Evolutionary conservation across 2,888 invertebrate species (phyloP), one percentile per base, ranked within the genome.

Genomic region (Cephus runcator): DNA sequence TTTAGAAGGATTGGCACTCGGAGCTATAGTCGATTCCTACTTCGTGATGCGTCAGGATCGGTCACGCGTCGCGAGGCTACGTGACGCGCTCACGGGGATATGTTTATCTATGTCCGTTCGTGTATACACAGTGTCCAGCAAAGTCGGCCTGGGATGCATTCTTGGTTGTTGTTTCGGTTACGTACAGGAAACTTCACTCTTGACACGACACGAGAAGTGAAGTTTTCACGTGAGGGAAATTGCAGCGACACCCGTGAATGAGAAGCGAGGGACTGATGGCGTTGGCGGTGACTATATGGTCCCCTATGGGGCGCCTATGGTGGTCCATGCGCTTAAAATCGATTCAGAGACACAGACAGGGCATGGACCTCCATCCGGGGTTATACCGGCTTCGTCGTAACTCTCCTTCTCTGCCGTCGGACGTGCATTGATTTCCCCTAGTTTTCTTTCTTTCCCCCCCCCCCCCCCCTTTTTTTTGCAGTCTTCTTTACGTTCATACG

Each of bases 251-350:
- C 56, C 56, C 12, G 12, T 56, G 56, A 56, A 56, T 56, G 56
- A 23, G 56, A 56, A 56, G 56, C 56, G 56, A 56, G 56, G 56
- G 23, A 56, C 56, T 56, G 56, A 56, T 56, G 56, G 23, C 56
- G 23, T 15, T 56, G 23, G 56, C 23, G 23, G 56, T 56, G 56
- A 9, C 56, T 23, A 6, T 56, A 56, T 56, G 56, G 23, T 68
- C 30, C 31, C 69, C 40, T 36, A 56, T 35, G 74, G 79, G 77
- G 80, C 82, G 81, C 83, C 88, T 87, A 85, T 88, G 86, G 84
- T 86, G 87, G 88, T 87, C 88, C 88, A 87, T 83, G 86, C 85
- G 84, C 87, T 86, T 87, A 86, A 89, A 89, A 89, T 89, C 89
- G 89, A 89, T 89, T 87, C 86, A 84, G 84, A 85, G 86, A 87